These are phyloP conservation scores for Subanguina moxae DNA, from an alignment of 1,140 invertebrate genomes.

Conservation along the genomic window DNA sequence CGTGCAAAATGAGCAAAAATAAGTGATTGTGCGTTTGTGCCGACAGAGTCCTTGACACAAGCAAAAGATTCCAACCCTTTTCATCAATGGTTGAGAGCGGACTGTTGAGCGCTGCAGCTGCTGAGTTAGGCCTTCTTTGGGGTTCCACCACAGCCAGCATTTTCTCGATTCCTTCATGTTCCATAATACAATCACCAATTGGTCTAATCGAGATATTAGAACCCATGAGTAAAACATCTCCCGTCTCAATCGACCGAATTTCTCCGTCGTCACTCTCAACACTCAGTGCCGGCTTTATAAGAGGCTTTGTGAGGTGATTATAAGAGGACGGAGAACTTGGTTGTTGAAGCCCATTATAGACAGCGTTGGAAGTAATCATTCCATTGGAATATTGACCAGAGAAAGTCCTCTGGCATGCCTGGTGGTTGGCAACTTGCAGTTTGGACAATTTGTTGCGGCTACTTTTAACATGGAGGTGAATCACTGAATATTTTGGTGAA, in stretches of 20 bases:
- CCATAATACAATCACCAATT: conserved; percentile 6
- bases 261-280: conserved; percentile 11
- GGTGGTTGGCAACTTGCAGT: not conserved
- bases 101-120: conserved; percentile 3
- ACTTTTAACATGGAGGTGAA: not conserved
- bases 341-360: not conserved
- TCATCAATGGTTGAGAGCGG: not conserved
- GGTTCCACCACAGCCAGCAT: not conserved
- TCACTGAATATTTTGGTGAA: not conserved
- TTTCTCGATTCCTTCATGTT: not conserved
- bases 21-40: not conserved
- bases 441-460: not conserved
- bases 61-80: not conserved
- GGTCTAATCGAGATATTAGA: conserved; percentile 4
- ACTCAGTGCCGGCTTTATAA: conserved; percentile 8
- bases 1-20: not conserved
- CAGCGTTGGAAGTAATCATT: not conserved
- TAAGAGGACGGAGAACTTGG: not conserved
- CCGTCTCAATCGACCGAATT: not conserved
- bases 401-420: not conserved
- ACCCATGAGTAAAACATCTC: not conserved
- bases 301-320: not conserved
- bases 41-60: too few species aligned
- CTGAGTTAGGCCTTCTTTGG: not conserved
- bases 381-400: not conserved